A percentile compares a stretch with the other conserved stretches of the same genome.
phyloP scores from a whole-genome alignment of 2,797 vertebrate species.

The Botia kubotai region DNA sequence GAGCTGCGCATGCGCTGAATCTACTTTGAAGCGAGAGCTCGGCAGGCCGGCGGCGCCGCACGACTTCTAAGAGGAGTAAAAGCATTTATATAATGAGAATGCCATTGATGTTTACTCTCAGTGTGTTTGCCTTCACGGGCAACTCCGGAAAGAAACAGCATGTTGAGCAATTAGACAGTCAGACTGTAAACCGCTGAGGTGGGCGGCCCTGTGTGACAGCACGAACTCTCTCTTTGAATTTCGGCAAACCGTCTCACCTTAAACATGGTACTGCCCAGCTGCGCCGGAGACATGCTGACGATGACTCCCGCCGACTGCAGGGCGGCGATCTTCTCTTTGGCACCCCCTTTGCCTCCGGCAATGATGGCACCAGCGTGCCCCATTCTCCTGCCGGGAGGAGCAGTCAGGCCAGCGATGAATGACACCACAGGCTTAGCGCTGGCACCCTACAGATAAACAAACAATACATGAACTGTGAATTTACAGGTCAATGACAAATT shows the following conservation, averaged over 20 bases:
- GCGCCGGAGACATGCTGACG: conserved; percentile 96
- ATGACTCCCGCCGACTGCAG: conserved; percentile 94
- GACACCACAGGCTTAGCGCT: conserved; percentile 95
- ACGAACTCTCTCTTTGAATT: conserved; percentile 11
- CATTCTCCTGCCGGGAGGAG: conserved; percentile 95
- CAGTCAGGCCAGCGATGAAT: conserved; percentile 96
- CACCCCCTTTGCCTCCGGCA: conserved; percentile 96
- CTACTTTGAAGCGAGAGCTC: conserved; percentile 20
- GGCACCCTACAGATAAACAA: conserved; percentile 79
- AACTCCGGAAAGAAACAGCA: background rate
- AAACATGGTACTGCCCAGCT: conserved; percentile 95
- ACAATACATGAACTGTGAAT: background rate
- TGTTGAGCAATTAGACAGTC: conserved; percentile 3
- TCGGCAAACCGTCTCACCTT: conserved; percentile 82
- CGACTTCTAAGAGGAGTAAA: background rate
- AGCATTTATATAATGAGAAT: background rate
- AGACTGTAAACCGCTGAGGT: background rate
- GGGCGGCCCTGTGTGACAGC: conserved; percentile 12
- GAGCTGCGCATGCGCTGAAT: background rate
- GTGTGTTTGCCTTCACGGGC: conserved; percentile 14
- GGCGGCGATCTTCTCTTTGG: conserved; percentile 97
- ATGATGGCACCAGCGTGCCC: conserved; percentile 98
- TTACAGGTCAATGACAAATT: background rate
- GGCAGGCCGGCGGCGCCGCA: background rate
- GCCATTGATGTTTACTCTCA: conserved; percentile 26